Base-by-base conservation (phyloP, 2,888 invertebrate genomes). In the Papilio elwesi region DNA sequence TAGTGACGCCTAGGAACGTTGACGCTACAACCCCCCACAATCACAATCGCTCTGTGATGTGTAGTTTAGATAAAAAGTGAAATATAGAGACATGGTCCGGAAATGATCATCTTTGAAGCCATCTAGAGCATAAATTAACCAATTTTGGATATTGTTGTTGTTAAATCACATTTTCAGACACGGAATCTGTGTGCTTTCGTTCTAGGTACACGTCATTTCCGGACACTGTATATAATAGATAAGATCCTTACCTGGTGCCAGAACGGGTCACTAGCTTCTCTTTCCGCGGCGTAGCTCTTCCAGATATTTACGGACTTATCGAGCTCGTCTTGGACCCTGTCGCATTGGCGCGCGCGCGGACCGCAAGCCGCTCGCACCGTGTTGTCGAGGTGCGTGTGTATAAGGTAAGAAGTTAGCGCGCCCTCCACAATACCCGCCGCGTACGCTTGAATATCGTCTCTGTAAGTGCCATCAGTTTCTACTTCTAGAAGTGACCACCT, bases 381-480 rank as follows among this genome's bases (percentile, higher is more conserved):
- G 84, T 98, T 98, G 81, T 95, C 93, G 95, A 97, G 96, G 83
- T 97, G 97, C 81, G 96, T 95, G 85, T 96, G 95, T 78, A 98
- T 97, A 72, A 97, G 93, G 75, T 96, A 96, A 95, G 96, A 96
- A 11, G 98, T 97, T 6, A 98, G 87, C 36, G 96, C 96, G 0
- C 98, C 98, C 87, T 98, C 98, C 0, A 97, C 94, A 57, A 97
- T 94, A 7, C 98, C 98, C 2, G 98, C 98, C 1, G 97, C 96
- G 86, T 96, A 97, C 0, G 98, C 97, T 91, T 98, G 98, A 59
- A 97, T 95, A 80, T 95, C 95, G 85, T 98, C 98, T 0, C 96
- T 95, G 87, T 96, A 97, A 6, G 94, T 93, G 38, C 94, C 92
- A 78, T 96, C 96, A 0, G 97, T 97, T 90, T 97, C 96, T 62